phyloP scores from a whole-genome alignment of 2,113 vertebrate genomes.

The Tenrec ecaudatus region DNA sequence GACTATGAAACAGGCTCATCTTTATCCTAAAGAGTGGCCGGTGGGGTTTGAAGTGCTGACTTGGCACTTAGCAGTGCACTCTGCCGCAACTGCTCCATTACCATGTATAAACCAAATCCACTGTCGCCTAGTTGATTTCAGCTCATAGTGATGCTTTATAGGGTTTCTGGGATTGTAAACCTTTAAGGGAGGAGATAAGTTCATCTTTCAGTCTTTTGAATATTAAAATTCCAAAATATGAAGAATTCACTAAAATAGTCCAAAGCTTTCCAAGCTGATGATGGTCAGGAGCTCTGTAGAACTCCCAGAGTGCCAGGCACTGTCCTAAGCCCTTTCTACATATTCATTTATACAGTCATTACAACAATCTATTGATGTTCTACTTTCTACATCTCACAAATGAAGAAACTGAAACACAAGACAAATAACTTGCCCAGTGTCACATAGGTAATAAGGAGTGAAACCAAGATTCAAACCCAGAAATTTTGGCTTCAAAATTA shows the following conservation, averaged over 20 bases:
- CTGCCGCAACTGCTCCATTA: too few relatives aligned
- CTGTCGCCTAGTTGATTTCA: too few relatives aligned
- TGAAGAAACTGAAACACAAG: neutral
- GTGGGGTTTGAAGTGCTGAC: too few relatives aligned
- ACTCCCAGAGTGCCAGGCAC: neutral
- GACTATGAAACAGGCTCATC: too few relatives aligned
- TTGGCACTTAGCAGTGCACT: too few relatives aligned
- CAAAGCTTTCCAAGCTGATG: neutral
- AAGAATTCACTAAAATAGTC: neutral
- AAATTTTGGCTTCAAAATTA: conserved; percentile 42
- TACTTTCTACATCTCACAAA: neutral
- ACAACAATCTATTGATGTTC: neutral
- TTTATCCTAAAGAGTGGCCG: too few relatives aligned
- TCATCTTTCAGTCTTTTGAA: conserved; percentile 35
- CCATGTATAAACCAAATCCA: neutral
- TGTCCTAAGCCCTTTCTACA: neutral
- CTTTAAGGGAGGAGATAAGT: too few relatives aligned
- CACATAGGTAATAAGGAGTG: neutral
- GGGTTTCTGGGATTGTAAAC: too few relatives aligned
- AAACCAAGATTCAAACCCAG: conserved; percentile 18
- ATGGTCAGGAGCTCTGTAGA: neutral
- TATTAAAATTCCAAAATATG: neutral
- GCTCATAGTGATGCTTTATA: too few relatives aligned
- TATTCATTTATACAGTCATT: neutral
- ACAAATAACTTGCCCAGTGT: neutral